Conservation (phyloP, 2,113 vertebrate genomes). For the Phoxinus phoxinus region DNA sequence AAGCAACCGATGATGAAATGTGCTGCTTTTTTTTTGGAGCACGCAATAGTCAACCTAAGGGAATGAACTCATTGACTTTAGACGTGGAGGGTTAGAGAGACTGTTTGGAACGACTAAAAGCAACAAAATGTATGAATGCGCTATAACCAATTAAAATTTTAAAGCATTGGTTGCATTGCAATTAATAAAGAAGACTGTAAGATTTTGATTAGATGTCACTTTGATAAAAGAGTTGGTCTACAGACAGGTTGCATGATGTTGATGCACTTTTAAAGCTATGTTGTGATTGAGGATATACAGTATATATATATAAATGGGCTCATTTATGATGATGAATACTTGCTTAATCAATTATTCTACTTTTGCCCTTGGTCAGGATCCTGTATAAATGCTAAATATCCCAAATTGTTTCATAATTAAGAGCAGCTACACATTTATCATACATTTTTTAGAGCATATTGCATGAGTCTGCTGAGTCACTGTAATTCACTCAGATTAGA, state of each 20-base stretch:
- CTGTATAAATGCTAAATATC: not conserved
- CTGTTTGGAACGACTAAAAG: not conserved
- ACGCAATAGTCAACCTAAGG: not conserved
- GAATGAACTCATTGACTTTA: not conserved
- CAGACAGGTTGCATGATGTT: not conserved
- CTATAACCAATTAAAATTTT: not conserved
- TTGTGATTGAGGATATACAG: not conserved
- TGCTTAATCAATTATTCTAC: not conserved
- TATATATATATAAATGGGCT: not conserved
- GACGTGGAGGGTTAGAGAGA: not conserved
- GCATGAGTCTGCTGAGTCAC: slow-evolving; percentile 41
- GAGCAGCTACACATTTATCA: not conserved
- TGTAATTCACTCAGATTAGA: slow-evolving; percentile 35
- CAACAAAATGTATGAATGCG: not conserved
- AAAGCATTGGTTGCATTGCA: not conserved
- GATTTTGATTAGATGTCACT: not conserved
- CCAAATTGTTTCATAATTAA: not conserved
- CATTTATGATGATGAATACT: not conserved
- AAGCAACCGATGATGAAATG: not conserved
- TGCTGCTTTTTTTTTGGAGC: not conserved
- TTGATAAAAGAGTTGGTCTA: not conserved
- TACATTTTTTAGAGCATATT: not conserved
- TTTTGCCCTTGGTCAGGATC: not conserved
- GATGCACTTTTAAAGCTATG: not conserved
- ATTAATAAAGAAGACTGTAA: not conserved